These are phyloP conservation scores for Phoronis australis DNA, from an alignment of 2,888 invertebrate genomes.

Conservation along the genomic window DNA sequence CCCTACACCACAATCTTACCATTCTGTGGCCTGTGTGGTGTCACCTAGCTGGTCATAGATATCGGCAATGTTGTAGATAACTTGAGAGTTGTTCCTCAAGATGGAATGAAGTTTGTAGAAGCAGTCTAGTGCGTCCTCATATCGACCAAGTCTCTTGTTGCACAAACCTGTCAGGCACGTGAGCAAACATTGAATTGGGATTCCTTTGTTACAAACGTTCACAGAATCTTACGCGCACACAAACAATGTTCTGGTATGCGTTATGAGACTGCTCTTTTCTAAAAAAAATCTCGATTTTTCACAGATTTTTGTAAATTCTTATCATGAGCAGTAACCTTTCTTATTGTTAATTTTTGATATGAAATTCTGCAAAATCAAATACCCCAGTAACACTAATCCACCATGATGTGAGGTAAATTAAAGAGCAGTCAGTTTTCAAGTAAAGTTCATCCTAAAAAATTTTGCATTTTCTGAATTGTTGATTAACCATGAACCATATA, in stretches of 20 bases:
- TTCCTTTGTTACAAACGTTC: not conserved
- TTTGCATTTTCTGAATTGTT: too few species aligned
- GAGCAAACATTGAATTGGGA: not conserved
- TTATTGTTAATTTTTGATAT: not conserved
- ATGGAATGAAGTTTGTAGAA: conserved; percentile 73
- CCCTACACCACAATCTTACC: conserved; percentile 28
- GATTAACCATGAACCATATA: too few species aligned
- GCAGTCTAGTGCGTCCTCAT: conserved; percentile 71
- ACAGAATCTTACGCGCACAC: not conserved
- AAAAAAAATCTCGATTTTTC: not conserved
- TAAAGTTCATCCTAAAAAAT: too few species aligned
- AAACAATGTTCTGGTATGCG: not conserved
- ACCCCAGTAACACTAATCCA: too few species aligned
- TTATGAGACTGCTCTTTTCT: not conserved
- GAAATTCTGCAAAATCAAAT: too few species aligned
- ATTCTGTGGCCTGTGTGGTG: conserved; percentile 56
- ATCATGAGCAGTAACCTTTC: not conserved
- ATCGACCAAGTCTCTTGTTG: conserved; percentile 65
- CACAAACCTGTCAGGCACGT: conserved; percentile 59
- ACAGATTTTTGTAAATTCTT: not conserved
- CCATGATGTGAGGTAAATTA: too few species aligned
- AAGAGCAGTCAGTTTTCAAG: too few species aligned
- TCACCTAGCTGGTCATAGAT: conserved; percentile 67
- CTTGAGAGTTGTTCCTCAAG: conserved; percentile 67
- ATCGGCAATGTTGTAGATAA: conserved; percentile 72